Base-by-base conservation (phyloP, 2,888 invertebrate genomes). In the Mesorhabditis sp. region DNA sequence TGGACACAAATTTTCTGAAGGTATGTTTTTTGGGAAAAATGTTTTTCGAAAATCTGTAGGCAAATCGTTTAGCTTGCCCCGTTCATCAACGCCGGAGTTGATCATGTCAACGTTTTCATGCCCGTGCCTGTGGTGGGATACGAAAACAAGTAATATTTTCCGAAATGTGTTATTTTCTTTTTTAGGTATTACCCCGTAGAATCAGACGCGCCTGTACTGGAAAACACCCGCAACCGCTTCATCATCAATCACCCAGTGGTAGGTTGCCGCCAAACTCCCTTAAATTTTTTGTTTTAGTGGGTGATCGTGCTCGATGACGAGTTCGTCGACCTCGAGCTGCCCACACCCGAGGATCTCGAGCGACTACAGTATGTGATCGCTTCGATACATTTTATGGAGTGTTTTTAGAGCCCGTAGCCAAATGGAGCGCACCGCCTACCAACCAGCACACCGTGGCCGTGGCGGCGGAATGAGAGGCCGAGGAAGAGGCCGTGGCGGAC, bases 151-250 rank as follows among this genome's bases (percentile, higher is more conserved):
- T 41, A n/a, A n/a, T 41, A 63, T 28, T 63, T n/a, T 13, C 28
- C 64, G 66, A n/a, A 10, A 28, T 43, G 43, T 66, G 43, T 28
- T 3, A n/a, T 5, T 45, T 7, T 15, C 15, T 58, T 4, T 58
- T 75, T 42, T 41, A 78, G 81, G 43, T 83, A 79, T 71, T 84
- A 83, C 69, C 74, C 75, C 4, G 74, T 85, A 41, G 72, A 80
- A 62, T 50, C 76, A 0, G 76, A 78, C 41, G 76, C 72, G 44
- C 78, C 75, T 4, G 72, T 84, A 67, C 71, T 84, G 68, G 83
- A 82, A 41, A 79, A 80, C 72, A 73, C 80, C 13, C 70, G 83
- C 4, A 85, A 82, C 64, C 73, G 82, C 41, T 74, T 80, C 4
- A 76, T 84, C 61, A 71, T 76, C 41, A 78, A 80, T 67, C 77